A percentile compares a stretch with the other conserved stretches of the same genome.
Evolutionary conservation across 2,888 invertebrate species (phyloP).

Genomic region (Ferdinandea cuprea): DNA sequence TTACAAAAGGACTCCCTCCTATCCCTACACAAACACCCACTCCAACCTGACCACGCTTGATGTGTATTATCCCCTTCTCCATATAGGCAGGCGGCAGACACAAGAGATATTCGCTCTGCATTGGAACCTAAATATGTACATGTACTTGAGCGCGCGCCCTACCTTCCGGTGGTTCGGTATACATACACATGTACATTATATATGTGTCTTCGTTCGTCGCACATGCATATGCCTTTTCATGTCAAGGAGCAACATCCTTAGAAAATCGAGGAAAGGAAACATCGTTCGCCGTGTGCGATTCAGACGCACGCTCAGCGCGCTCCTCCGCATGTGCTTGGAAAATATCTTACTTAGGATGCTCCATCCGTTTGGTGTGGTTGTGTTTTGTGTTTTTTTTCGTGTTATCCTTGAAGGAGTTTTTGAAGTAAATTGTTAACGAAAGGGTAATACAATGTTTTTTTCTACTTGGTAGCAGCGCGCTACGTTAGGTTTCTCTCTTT

Average conservation of each 20-base stretch:
- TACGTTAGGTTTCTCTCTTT: background rate
- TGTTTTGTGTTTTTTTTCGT: background rate
- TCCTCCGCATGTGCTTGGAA: conserved; percentile 17
- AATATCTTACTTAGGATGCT: conserved; percentile 20
- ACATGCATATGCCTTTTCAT: conserved; percentile 57
- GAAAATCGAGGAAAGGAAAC: conserved; percentile 43
- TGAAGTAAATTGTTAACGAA: conserved; percentile 57
- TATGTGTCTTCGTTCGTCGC: conserved; percentile 31
- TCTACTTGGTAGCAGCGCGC: background rate
- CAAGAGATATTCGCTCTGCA: conserved; percentile 37
- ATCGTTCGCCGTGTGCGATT: background rate
- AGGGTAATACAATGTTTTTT: conserved; percentile 52
- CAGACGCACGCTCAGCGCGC: conserved; percentile 64
- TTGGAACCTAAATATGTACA: conserved; percentile 36
- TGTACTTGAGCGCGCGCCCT: background rate
- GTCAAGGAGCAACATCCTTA: conserved; percentile 67
- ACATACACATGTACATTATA: background rate
- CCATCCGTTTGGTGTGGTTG: conserved; percentile 27
- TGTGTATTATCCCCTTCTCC: background rate
- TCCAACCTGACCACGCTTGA: background rate
- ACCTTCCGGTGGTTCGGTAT: no score
- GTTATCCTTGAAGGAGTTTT: conserved; percentile 41
- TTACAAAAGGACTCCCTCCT: conserved; percentile 49
- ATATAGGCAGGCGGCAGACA: conserved; percentile 19
- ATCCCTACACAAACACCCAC: background rate